Evolutionary conservation across 2,113 vertebrate species (phyloP).

Genomic region (Raja brachyura): DNA sequence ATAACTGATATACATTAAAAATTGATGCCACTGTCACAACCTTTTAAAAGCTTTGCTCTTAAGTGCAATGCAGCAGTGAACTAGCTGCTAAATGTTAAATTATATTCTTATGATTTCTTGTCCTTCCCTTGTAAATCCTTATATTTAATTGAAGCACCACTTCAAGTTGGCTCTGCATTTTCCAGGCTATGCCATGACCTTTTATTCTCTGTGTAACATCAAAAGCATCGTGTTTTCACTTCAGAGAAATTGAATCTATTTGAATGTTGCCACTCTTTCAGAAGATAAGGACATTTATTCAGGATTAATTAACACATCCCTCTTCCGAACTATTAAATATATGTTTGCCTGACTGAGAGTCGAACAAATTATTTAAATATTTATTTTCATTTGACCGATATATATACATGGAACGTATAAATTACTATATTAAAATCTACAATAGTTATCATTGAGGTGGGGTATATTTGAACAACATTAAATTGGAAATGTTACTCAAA

Average conservation of each 20-base stretch:
- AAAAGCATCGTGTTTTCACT: conserved; percentile 51
- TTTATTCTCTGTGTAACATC: conserved; percentile 64
- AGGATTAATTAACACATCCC: conserved; percentile 40
- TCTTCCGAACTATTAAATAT: conserved; percentile 61
- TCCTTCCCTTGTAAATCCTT: conserved; percentile 62
- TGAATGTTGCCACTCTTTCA: conserved; percentile 51
- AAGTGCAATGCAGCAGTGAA: conserved; percentile 65
- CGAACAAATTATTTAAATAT: background rate
- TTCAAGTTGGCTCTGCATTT: conserved; percentile 58
- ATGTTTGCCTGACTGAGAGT: background rate
- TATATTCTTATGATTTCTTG: conserved; percentile 64
- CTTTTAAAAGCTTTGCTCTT: conserved; percentile 69
- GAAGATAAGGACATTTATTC: conserved; percentile 54
- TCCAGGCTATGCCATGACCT: conserved; percentile 42
- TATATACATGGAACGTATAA: background rate
- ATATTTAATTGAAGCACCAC: conserved; percentile 71
- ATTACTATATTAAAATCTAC: background rate
- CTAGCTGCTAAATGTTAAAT: conserved; percentile 79
- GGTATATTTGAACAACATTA: background rate
- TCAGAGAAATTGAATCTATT: conserved; percentile 61
- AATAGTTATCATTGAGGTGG: background rate
- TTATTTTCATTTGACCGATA: no score
- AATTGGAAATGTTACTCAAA: background rate
- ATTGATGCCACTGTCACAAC: conserved; percentile 61
- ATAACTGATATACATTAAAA: conserved; percentile 76